Percentiles rank a stretch among this genome's conserved stretches.
Conservation (phyloP, 2,888 invertebrate genomes). For the Lithophane semibrunnea region DNA sequence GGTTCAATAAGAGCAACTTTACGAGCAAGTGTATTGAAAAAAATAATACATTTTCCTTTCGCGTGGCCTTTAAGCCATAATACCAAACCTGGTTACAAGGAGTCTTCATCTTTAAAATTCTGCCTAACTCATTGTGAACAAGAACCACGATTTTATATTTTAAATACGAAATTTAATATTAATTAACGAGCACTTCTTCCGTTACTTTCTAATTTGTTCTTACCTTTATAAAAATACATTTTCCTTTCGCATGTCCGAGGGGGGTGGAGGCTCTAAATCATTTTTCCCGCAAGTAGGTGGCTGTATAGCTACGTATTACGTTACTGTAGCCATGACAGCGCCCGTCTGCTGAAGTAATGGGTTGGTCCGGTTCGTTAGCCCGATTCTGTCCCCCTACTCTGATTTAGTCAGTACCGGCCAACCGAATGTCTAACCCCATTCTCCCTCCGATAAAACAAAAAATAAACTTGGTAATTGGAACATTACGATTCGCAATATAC, state of each 20-base stretch:
- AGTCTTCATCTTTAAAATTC: conserved; percentile 9
- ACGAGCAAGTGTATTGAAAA: no score
- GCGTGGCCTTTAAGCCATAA: background rate
- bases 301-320: conserved; percentile 57
- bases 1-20: no score
- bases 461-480: conserved; percentile 60
- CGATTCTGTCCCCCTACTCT: conserved; percentile 65
- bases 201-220: conserved; percentile 56
- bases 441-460: conserved; percentile 56
- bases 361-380: conserved; percentile 75
- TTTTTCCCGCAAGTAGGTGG: conserved; percentile 58
- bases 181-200: conserved; percentile 55
- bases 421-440: conserved; percentile 56
- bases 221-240: conserved; percentile 58
- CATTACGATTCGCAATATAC: conserved; percentile 50
- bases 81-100: background rate
- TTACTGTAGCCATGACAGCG: conserved; percentile 66
- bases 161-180: conserved; percentile 48
- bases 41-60: no score
- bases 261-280: conserved; percentile 56
- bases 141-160: conserved; percentile 25
- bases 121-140: background rate
- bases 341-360: conserved; percentile 72
- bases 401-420: conserved; percentile 58
- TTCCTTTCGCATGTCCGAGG: conserved; percentile 44